Base-by-base conservation (phyloP, 1,140 invertebrate genomes). In the Drosophila dunni region DNA sequence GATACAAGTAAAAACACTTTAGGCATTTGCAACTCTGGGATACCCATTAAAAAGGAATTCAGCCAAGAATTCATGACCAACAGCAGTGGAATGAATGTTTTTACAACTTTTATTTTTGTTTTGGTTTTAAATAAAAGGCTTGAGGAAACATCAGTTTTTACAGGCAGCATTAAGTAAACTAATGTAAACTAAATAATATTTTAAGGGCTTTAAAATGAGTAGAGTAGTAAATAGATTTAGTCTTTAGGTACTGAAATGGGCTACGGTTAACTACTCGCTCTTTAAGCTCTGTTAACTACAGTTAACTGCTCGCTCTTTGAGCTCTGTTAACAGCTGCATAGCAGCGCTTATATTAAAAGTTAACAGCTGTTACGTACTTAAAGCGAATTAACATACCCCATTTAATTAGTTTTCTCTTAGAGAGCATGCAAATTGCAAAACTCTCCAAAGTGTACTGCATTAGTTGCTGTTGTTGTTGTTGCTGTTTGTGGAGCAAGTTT, bases 381-480 rank as follows among this genome's bases (percentile, higher is more conserved):
- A 3, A n/a, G 33, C 2, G n/a, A 38, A 34, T 9, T 13, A 24
- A 62, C 53, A 53, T 64, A 50, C 13, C 20, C 61, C 7, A n/a
- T 42, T 29, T n/a, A 20, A 2, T 11, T 15, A 8, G 9, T 10
- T n/a, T 36, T 9, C 10, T 1, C 8, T 11, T 33, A 40, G 15
- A 60, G 64, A 13, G 54, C 24, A 67, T 33, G 4, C 34, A 29
- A 50, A 50, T 50, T 67, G 50, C 40, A 65, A 65, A 29, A 65
- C 29, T 42, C 50, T 44, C 34, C 9, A 13, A 58, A 58, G 17
- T 58, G 42, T 40, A 48, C 36, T 48, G 72, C 62, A 80, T 73
- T 77, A 83, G 11, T 7, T 51, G 48, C 15, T 51, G 29, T n/a
- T 56, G 51, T 24, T 69, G 40, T 15, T 45, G 56, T 29, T 63